Base-by-base conservation (phyloP, 2,888 invertebrate species). In the Eilema griseolum region DNA sequence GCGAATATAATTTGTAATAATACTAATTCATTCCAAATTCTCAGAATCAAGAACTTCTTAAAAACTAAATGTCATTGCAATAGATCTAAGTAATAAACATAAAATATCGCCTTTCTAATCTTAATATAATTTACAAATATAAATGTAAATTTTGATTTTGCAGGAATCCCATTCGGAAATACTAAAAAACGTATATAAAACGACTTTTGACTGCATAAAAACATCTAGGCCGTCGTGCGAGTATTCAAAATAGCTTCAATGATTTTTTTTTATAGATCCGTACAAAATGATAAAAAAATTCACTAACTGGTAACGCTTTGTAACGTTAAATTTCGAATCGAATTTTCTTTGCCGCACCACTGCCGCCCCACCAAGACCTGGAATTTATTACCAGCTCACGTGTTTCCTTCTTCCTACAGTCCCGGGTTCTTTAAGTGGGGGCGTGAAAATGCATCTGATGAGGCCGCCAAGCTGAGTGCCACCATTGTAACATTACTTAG, bases 181-280 rank as follows among this genome's bases (percentile, higher is more conserved):
- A n/a, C n/a, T 23, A 61, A 33, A 23, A 52, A 52, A 20, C 10
- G n/a, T 52, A 5, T 52, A 52, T 52, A n/a, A 20, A 52, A 52
- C 52, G n/a, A 52, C 52, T 52, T 52, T 52, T n/a, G 52, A n/a
- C 52, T 52, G 10, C 12, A 11, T 61, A n/a, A 61, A 23, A 61
- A 61, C 33, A 61, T 61, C 61, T 61, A 61, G 33, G 61, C 61
- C 14, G 23, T 61, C n/a, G 12, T n/a, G 16, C 33, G 31, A 61
- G 20, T 23, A 61, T 23, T 61, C 31, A 23, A 61, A 33, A 61
- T 23, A 61, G 31, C 5, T 31, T 14, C 59, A 14, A 26, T 14
- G 7, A 26, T 26, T 26, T 12, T 52, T 52, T 52, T 52, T 52
- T 52, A 10, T 52, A 8, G 46, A 52, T 52, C n/a, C n/a, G 52